These are phyloP conservation scores for Carpatolechia fugitivella DNA, from an alignment of 2,888 invertebrate genomes.

Conservation along the genomic window DNA sequence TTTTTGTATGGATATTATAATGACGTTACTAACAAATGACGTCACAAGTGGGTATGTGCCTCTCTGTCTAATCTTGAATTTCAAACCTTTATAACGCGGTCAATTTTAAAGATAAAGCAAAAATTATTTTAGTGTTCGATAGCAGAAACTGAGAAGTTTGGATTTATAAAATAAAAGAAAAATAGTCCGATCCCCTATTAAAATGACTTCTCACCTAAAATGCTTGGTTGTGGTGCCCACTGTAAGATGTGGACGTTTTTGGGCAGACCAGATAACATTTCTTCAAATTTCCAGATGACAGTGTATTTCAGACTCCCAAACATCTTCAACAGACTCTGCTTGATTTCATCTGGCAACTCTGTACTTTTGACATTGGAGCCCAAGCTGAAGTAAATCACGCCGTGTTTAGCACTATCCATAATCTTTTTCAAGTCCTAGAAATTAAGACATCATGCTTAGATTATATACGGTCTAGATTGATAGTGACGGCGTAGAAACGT, in stretches of 20 bases:
- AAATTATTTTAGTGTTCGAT: too few relatives aligned
- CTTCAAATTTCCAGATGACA: slow-evolving; percentile 61
- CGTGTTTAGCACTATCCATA: slow-evolving; percentile 4
- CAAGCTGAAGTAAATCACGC: slow-evolving; percentile 44
- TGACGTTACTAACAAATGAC: too few relatives aligned
- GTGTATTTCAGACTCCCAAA: slow-evolving; percentile 50
- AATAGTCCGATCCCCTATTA: too few relatives aligned
- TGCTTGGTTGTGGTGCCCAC: slow-evolving; percentile 61
- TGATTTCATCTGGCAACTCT: slow-evolving; percentile 41
- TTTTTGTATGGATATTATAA: not conserved
- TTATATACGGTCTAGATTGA: too few relatives aligned
- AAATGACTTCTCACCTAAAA: slow-evolving; percentile 41
- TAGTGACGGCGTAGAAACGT: not conserved
- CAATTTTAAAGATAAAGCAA: too few relatives aligned
- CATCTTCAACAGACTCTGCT: slow-evolving; percentile 37
- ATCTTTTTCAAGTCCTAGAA: slow-evolving; percentile 8
- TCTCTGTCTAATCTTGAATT: too few relatives aligned
- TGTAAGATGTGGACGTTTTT: slow-evolving; percentile 51
- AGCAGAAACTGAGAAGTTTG: too few relatives aligned
- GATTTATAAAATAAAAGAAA: too few relatives aligned
- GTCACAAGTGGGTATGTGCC: too few relatives aligned
- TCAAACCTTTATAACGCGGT: too few relatives aligned
- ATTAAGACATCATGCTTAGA: not conserved
- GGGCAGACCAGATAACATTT: slow-evolving; percentile 40
- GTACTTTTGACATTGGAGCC: slow-evolving; percentile 47